phyloP scores from a whole-genome alignment of 2,888 invertebrate genomes.

The Bimastos eiseni region DNA sequence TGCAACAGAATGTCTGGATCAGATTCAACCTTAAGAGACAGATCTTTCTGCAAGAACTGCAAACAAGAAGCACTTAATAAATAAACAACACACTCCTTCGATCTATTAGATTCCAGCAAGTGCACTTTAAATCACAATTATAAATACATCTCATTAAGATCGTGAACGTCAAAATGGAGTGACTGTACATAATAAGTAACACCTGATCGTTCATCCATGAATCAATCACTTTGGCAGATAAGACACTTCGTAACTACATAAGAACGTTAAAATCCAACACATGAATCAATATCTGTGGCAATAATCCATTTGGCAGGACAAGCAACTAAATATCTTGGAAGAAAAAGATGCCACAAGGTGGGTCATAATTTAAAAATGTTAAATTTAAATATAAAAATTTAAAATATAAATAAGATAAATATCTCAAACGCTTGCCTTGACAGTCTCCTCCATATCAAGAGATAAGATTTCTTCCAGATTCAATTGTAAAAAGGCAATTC shows the following conservation, averaged over 20 bases:
- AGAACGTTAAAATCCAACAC: not conserved
- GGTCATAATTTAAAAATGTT: not conserved
- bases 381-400: no score
- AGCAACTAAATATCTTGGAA: not conserved
- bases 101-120: not conserved
- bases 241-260: not conserved
- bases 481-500: constrained; percentile 85
- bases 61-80: not conserved
- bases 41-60: constrained; percentile 95
- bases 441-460: constrained; percentile 97
- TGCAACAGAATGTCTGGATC: constrained; percentile 69
- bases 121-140: not conserved
- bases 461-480: constrained; percentile 89
- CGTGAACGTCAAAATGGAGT: not conserved
- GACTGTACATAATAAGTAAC: not conserved
- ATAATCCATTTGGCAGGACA: not conserved
- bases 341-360: not conserved
- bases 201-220: not conserved
- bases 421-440: constrained; percentile 72
- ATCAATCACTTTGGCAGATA: not conserved
- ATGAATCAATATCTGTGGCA: not conserved
- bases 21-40: constrained; percentile 85
- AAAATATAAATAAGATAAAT: not conserved
- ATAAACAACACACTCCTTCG: not conserved
- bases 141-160: not conserved